phyloP scores from a whole-genome alignment of 2,797 vertebrate genomes.

The Crenichthys baileyi region DNA sequence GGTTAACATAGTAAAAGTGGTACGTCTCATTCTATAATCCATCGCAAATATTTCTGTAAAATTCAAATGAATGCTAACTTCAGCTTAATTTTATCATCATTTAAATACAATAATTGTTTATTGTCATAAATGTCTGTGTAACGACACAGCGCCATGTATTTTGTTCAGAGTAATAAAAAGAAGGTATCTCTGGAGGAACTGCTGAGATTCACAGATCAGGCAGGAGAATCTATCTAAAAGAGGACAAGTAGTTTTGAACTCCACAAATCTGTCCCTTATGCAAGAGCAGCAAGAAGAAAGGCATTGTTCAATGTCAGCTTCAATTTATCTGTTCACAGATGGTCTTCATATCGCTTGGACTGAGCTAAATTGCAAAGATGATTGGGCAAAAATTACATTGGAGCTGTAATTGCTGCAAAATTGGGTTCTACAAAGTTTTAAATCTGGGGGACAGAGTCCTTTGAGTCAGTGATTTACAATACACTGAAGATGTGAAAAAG shows the following conservation, averaged over 20 bases:
- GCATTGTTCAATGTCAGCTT: background rate
- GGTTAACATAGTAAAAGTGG: constrained; percentile 30
- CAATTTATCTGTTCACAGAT: background rate
- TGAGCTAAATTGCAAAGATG: background rate
- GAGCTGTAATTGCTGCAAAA: background rate
- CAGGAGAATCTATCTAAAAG: background rate
- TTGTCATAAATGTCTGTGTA: constrained; percentile 16
- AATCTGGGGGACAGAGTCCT: background rate
- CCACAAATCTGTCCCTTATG: background rate
- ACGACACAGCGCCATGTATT: background rate
- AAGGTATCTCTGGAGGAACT: background rate
- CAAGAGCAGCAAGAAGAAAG: background rate
- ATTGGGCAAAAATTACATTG: background rate
- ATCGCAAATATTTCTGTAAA: constrained; percentile 3
- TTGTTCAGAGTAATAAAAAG: background rate
- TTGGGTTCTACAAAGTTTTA: background rate
- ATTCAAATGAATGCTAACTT: constrained; percentile 7
- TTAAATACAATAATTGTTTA: constrained; percentile 13
- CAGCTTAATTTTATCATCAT: constrained; percentile 17
- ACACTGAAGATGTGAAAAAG: constrained; percentile 2
- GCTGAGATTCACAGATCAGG: background rate
- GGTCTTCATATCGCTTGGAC: background rate
- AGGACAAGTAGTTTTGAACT: background rate
- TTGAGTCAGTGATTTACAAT: too few species aligned
- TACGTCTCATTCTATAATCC: constrained; percentile 3